Evolutionary conservation across 2,113 vertebrate species (phyloP).

Genomic region (Syrrhaptes paradoxus): DNA sequence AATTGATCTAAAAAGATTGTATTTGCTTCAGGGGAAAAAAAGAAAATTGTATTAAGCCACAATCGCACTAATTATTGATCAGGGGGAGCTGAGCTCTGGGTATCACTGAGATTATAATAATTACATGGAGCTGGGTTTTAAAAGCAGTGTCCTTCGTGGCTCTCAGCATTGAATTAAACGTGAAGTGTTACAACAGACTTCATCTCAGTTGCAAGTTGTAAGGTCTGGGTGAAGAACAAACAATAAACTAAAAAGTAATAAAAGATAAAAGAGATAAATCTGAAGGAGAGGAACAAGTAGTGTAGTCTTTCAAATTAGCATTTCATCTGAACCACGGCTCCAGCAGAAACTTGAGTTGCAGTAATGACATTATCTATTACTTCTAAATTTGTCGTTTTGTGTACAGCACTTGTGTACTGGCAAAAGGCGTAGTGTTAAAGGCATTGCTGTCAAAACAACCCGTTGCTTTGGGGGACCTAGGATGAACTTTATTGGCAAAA

Average conservation of each 20-base stretch:
- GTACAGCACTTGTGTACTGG: slow-evolving; percentile 69
- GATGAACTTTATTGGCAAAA: slow-evolving; percentile 69
- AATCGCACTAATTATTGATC: slow-evolving; percentile 59
- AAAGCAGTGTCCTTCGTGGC: neutral
- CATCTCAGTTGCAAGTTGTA: neutral
- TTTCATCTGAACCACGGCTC: neutral
- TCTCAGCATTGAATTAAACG: neutral
- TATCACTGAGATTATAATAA: slow-evolving; percentile 44
- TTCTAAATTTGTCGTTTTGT: slow-evolving; percentile 69
- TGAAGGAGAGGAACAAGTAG: neutral
- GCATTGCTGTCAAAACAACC: slow-evolving; percentile 68
- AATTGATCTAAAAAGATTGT: slow-evolving; percentile 67
- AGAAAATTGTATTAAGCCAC: slow-evolving; percentile 59
- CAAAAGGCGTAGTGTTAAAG: slow-evolving; percentile 67
- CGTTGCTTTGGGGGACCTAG: slow-evolving; percentile 65
- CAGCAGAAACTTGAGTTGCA: slow-evolving; percentile 45
- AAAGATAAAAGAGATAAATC: neutral
- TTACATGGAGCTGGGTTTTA: slow-evolving; percentile 21
- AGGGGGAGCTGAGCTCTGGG: slow-evolving; percentile 33
- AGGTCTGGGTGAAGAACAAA: neutral
- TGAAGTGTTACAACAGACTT: neutral
- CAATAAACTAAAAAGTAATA: neutral
- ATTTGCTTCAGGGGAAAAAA: slow-evolving; percentile 46
- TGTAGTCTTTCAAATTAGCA: neutral
- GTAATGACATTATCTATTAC: slow-evolving; percentile 25